Evolutionary conservation across 2,113 vertebrate genomes (phyloP).

Genomic region (Coregonus clupeaformis): DNA sequence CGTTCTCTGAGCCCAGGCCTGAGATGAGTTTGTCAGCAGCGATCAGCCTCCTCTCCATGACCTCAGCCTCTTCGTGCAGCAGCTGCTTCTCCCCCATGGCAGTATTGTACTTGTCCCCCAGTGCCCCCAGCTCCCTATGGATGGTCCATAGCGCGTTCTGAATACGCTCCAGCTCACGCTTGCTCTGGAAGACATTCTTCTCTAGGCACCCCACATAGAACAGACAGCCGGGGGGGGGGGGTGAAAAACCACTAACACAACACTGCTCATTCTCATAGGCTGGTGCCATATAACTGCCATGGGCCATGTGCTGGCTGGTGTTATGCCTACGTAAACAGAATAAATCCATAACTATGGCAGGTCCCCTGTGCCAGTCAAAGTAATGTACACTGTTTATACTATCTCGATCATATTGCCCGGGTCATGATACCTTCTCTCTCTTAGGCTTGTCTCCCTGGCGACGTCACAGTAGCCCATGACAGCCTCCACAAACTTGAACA

Average conservation of each 20-base stretch:
- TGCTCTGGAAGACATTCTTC: constrained; percentile 84
- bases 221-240: not conserved
- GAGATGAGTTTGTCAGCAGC: constrained; percentile 94
- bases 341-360: too few relatives aligned
- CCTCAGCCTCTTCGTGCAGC: constrained; percentile 88
- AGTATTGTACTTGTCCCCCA: constrained; percentile 82
- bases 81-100: constrained; percentile 84
- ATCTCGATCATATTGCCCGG: not conserved
- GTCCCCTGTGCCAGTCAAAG: not conserved
- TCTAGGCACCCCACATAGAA: constrained; percentile 87
- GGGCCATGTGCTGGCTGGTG: not conserved
- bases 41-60: constrained; percentile 89
- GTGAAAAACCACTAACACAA: constrained; percentile 1
- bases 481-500: constrained; percentile 94
- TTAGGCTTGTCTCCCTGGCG: constrained; percentile 88
- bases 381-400: not conserved
- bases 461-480: constrained; percentile 93
- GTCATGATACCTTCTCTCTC: constrained; percentile 83
- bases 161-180: constrained; percentile 84
- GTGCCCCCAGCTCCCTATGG: constrained; percentile 81
- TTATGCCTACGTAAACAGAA: not conserved
- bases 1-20: constrained; percentile 89
- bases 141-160: too few relatives aligned
- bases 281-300: not conserved
- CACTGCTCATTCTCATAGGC: not conserved